Evolutionary conservation across 92 coral and sea anemone genomes (phyloP).

Genomic region (Epizoanthus scotinus): DNA sequence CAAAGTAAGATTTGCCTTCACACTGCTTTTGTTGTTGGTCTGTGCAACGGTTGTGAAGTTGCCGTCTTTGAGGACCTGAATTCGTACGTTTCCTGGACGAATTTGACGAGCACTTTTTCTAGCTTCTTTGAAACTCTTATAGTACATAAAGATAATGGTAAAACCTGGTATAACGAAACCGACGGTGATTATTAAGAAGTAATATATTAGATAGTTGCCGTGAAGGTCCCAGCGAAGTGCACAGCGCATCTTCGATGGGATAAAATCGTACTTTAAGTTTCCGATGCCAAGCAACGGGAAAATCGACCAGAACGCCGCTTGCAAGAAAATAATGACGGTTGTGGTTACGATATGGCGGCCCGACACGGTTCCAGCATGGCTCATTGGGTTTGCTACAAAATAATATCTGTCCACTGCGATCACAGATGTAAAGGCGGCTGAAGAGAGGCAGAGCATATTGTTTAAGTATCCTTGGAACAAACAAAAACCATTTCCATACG

Average conservation of each 20-base stretch:
- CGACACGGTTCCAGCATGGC: constrained; percentile 67
- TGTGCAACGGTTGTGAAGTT: constrained; percentile 75
- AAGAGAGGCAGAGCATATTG: constrained; percentile 58
- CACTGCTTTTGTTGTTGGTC: constrained; percentile 25
- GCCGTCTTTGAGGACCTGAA: constrained; percentile 70
- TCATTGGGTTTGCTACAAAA: constrained; percentile 74
- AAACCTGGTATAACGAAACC: constrained; percentile 62
- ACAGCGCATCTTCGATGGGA: constrained; percentile 68
- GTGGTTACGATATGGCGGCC: constrained; percentile 51
- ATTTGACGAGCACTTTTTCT: constrained; percentile 78
- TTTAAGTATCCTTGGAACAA: constrained; percentile 70
- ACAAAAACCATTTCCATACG: constrained; percentile 62
- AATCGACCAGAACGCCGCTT: constrained; percentile 73
- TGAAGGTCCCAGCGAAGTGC: constrained; percentile 70
- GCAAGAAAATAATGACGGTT: constrained; percentile 42
- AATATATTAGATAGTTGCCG: constrained; percentile 62
- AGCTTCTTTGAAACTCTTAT: constrained; percentile 78
- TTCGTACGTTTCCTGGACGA: constrained; percentile 77
- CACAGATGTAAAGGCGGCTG: constrained; percentile 77
- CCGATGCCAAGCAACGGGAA: constrained; percentile 75
- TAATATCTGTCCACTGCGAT: constrained; percentile 77
- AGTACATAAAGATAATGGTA: constrained; percentile 68
- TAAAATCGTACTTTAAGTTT: constrained; percentile 51
- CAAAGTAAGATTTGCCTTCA: constrained; percentile 64
- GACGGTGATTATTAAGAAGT: constrained; percentile 61